Percentiles rank a stretch among this genome's conserved stretches.
These are phyloP conservation scores for Hapalemur alaotrensis DNA, from an alignment of 2,797 vertebrate species.

Conservation along the genomic window DNA sequence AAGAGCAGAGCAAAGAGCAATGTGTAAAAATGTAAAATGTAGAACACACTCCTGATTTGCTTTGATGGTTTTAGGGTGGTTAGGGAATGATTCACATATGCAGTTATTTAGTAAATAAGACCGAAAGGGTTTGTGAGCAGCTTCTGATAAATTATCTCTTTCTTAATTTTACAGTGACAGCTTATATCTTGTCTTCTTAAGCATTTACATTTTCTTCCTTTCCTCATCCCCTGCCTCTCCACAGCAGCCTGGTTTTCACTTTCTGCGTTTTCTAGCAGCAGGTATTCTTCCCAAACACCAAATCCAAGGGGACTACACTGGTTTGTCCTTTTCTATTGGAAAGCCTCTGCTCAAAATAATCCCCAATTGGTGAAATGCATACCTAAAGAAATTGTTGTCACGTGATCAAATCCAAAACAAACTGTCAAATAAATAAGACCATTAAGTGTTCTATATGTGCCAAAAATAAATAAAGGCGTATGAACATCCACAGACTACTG, in stretches of 20 bases:
- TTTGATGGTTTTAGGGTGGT: background rate
- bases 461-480: background rate
- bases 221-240: background rate
- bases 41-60: background rate
- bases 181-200: background rate
- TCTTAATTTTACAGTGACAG: background rate
- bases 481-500: background rate
- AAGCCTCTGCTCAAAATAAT: constrained; percentile 11
- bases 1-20: background rate
- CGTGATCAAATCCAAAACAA: constrained; percentile 3
- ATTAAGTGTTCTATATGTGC: background rate
- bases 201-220: background rate
- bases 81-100: background rate
- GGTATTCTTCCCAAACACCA: background rate
- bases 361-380: background rate
- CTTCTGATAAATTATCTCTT: background rate
- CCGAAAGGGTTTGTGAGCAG: background rate
- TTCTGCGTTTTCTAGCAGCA: background rate
- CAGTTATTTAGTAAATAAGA: background rate
- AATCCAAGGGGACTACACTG: background rate
- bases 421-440: background rate
- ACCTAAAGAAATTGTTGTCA: background rate
- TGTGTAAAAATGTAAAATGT: background rate
- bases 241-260: background rate
- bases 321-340: background rate